Evolutionary conservation across 2,797 vertebrate genomes (phyloP).

Genomic region (Trichosurus vulpecula): DNA sequence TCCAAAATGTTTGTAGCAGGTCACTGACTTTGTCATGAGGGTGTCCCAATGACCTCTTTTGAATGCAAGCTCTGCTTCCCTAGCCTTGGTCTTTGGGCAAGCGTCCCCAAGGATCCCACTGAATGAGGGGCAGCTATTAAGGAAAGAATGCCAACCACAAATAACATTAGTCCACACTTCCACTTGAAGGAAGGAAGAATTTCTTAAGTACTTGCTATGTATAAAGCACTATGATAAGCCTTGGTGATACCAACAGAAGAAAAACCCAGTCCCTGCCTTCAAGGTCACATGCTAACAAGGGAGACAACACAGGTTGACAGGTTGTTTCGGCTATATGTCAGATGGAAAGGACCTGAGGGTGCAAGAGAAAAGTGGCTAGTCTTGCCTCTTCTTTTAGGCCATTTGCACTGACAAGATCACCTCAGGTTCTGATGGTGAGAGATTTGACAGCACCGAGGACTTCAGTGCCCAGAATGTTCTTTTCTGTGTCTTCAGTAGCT

Average conservation of each 20-base stretch:
- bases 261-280: no score
- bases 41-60: neutral
- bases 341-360: no score
- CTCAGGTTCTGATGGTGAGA: no score
- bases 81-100: neutral
- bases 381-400: no score
- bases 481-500: no score
- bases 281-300: neutral
- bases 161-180: no score
- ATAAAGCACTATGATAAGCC: neutral
- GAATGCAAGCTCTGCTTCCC: neutral
- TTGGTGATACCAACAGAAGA: no score
- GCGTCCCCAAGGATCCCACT: neutral
- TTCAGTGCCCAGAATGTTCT: no score
- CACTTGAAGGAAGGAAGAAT: no score
- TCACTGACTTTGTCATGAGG: neutral
- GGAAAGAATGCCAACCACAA: neutral
- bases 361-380: no score
- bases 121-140: neutral
- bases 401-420: no score
- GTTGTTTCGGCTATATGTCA: neutral
- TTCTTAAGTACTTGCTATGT: neutral
- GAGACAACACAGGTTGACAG: neutral
- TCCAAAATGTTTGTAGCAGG: neutral
- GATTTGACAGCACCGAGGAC: no score